phyloP scores from a whole-genome alignment of 1,140 invertebrate species.

The Drosophila sechellia region DNA sequence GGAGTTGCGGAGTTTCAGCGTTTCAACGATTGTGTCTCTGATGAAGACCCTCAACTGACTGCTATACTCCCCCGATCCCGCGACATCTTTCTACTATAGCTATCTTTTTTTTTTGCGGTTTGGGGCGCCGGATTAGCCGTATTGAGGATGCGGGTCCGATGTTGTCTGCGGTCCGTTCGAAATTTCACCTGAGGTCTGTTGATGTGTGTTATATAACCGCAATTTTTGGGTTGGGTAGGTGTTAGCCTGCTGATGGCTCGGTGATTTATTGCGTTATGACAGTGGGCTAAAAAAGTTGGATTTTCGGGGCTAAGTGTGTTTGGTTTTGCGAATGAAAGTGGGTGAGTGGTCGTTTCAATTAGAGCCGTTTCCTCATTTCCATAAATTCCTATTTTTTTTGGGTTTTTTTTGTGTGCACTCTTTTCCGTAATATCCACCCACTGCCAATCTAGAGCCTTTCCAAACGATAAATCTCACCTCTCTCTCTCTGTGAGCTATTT shows the following conservation, averaged over 20 bases:
- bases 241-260: conserved; percentile 61
- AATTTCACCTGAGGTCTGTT: conserved; percentile 50
- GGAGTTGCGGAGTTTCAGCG: conserved; percentile 30
- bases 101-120: conserved; percentile 52
- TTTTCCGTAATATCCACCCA: conserved; percentile 25
- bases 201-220: conserved; percentile 62
- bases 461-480: conserved; percentile 64
- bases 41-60: conserved; percentile 77
- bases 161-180: conserved; percentile 34
- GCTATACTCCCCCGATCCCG: conserved; percentile 2
- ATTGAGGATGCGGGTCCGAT: conserved; percentile 72
- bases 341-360: conserved; percentile 47
- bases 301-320: conserved; percentile 71
- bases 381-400: conserved; percentile 25
- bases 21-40: conserved; percentile 43
- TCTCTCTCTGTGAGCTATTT: conserved; percentile 61
- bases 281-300: conserved; percentile 60
- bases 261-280: conserved; percentile 80
- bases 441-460: conserved; percentile 50
- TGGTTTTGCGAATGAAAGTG: conserved; percentile 60
- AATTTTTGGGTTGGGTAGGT: conserved; percentile 78
- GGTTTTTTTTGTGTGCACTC: neutral
- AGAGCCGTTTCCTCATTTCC: conserved; percentile 39
- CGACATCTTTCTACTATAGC: conserved; percentile 18
- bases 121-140: conserved; percentile 77